These are phyloP conservation scores for Ypsolopha scabrella DNA, from an alignment of 2,888 invertebrate species.

Conservation along the genomic window DNA sequence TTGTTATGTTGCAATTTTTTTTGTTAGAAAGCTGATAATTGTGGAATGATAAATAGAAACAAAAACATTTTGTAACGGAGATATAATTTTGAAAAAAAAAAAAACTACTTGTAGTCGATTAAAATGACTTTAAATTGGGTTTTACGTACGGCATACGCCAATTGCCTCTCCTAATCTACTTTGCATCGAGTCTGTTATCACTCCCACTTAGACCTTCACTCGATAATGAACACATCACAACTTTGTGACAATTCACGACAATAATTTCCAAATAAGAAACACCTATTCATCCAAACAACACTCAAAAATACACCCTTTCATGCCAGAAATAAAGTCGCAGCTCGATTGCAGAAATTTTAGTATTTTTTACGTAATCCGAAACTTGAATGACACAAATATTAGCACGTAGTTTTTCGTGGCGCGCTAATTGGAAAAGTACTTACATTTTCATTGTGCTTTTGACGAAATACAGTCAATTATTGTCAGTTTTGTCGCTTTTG, in stretches of 20 bases:
- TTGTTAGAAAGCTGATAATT: no score
- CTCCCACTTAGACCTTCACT: neutral
- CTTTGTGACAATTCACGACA: constrained; percentile 1
- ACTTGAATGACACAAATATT: constrained; percentile 18
- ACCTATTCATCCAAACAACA: neutral
- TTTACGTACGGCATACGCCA: neutral
- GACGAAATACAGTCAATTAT: constrained; percentile 19
- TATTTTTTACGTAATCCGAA: constrained; percentile 7
- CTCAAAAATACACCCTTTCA: constrained; percentile 4
- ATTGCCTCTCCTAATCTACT: neutral
- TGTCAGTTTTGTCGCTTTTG: constrained; percentile 36
- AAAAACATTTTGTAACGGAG: no score
- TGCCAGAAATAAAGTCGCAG: neutral
- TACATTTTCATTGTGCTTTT: constrained; percentile 6
- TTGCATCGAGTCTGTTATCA: no score
- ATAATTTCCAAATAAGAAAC: neutral
- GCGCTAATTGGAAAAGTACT: constrained; percentile 18
- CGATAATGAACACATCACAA: neutral
- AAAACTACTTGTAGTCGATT: no score
- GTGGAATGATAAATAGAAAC: no score
- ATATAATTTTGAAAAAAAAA: no score
- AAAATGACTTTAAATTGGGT: no score
- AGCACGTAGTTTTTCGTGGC: constrained; percentile 29
- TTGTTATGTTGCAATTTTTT: no score
- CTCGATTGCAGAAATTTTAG: no score